Percentiles rank a stretch among this genome's conserved stretches.
Evolutionary conservation across 2,797 vertebrate genomes (phyloP).

Genomic region (Pseudochaenichthys georgianus): DNA sequence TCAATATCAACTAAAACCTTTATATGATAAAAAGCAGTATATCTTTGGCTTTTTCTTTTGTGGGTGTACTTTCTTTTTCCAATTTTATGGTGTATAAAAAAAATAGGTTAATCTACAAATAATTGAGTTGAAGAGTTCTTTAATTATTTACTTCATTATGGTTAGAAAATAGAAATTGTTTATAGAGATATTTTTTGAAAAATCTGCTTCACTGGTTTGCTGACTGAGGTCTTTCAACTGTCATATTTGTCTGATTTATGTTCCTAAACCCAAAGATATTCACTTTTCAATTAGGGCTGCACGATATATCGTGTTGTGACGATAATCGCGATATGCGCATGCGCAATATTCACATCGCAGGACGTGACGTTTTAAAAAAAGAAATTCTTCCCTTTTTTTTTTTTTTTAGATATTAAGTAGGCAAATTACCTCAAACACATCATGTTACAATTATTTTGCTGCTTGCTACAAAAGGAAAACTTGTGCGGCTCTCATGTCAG

Average conservation of each 20-base stretch:
- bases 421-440: too few relatives aligned
- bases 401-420: too few relatives aligned
- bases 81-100: not conserved
- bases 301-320: too few relatives aligned
- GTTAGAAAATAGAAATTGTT: not conserved
- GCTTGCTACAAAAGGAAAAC: too few relatives aligned
- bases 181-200: too few relatives aligned
- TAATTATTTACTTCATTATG: not conserved
- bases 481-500: too few relatives aligned
- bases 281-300: not conserved
- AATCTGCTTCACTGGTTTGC: not conserved
- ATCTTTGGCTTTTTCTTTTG: not conserved
- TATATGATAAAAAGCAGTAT: not conserved
- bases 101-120: not conserved
- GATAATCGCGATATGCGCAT: too few relatives aligned
- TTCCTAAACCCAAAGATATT: not conserved
- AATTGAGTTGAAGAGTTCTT: not conserved
- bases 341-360: too few relatives aligned
- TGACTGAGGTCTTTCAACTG: not conserved
- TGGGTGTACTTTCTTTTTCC: not conserved
- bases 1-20: too few relatives aligned
- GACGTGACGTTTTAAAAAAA: too few relatives aligned
- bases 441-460: too few relatives aligned
- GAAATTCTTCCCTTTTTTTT: too few relatives aligned
- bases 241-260: not conserved